A percentile compares a stretch with the other conserved stretches of the same genome.
Conservation (phyloP, 2,113 vertebrate species). For the Aythya baeri region DNA sequence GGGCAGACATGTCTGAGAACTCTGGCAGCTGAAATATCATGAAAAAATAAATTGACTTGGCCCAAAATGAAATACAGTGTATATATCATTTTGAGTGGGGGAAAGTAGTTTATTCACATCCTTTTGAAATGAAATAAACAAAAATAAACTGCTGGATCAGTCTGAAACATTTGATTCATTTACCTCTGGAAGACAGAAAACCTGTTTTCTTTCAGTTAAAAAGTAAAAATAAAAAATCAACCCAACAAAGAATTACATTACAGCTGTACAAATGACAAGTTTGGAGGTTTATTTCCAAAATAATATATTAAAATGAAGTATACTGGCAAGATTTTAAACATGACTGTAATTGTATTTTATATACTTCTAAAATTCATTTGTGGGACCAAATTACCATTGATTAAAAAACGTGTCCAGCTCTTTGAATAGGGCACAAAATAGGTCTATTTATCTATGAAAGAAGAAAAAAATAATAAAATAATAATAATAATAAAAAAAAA, state of each 20-base stretch:
- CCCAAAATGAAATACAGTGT: background rate
- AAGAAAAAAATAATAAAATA: background rate
- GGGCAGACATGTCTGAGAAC: background rate
- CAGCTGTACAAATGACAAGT: background rate
- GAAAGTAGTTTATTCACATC: background rate
- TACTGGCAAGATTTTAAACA: background rate
- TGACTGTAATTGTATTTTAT: background rate
- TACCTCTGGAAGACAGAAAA: background rate
- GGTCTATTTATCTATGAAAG: background rate
- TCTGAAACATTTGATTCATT: background rate
- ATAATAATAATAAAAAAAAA: background rate
- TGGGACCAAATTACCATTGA: fast-evolving
- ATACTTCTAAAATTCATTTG: background rate
- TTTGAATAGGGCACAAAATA: background rate
- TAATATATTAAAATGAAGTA: background rate
- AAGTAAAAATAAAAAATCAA: background rate
- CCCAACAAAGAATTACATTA: background rate
- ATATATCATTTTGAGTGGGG: background rate
- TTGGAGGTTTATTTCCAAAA: background rate
- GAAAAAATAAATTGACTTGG: background rate
- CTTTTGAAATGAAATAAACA: background rate
- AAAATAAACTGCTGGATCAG: background rate
- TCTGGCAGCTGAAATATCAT: background rate
- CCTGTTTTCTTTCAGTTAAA: background rate
- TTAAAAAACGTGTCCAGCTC: background rate